These are phyloP conservation scores for Odobenus rosmarus DNA, from an alignment of 2,113 vertebrate species.

Conservation along the genomic window DNA sequence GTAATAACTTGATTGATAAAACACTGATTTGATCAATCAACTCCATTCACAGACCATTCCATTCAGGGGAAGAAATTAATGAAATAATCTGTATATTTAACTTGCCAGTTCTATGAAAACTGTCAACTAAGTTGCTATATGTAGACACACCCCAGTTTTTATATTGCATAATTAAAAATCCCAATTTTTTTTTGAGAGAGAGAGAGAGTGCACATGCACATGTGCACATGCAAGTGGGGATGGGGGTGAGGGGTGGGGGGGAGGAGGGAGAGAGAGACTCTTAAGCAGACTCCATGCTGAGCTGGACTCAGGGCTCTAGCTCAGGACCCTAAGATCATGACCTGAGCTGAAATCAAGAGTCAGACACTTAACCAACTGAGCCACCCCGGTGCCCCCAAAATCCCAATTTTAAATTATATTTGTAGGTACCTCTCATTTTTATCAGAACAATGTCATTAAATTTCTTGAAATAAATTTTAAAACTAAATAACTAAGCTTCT, in stretches of 20 bases:
- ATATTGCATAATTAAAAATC: not conserved
- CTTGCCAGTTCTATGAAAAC: not conserved
- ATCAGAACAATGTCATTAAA: not conserved
- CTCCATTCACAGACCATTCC: not conserved
- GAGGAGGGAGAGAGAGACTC: not conserved
- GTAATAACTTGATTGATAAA: not conserved
- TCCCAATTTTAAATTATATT: not conserved
- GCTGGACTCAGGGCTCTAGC: not conserved
- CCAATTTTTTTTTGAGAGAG: not conserved
- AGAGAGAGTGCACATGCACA: not conserved
- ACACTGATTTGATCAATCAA: not conserved
- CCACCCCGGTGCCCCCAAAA: not conserved
- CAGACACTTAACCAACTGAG: not conserved
- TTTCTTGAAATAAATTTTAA: not conserved
- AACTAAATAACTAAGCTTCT: not conserved
- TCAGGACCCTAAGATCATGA: not conserved
- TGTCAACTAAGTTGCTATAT: not conserved
- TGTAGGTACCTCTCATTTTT: not conserved
- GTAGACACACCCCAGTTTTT: not conserved
- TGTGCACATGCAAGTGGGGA: not conserved
- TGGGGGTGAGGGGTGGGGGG: not conserved
- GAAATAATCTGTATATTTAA: constrained; percentile 13
- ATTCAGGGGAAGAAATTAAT: not conserved
- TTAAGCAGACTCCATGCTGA: not conserved
- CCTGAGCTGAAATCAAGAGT: not conserved